Evolutionary conservation across 1,140 invertebrate genomes (phyloP).

Genomic region (Pantala flavescens): DNA sequence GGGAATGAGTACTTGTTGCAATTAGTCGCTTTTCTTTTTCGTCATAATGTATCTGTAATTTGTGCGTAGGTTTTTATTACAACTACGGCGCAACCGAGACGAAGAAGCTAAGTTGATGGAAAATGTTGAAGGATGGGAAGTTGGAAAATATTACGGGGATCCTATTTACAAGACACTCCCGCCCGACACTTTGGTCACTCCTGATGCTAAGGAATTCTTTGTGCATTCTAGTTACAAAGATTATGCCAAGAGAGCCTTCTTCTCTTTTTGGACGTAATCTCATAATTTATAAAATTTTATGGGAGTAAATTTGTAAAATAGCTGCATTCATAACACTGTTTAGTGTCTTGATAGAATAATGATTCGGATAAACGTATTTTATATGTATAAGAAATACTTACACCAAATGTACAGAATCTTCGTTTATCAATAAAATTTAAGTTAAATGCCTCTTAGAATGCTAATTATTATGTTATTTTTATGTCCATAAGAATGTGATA

Average conservation of each 20-base stretch:
- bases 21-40: constrained; percentile 7
- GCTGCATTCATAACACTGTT: too few relatives aligned
- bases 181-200: constrained; percentile 45
- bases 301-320: too few relatives aligned
- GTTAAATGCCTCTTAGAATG: too few relatives aligned
- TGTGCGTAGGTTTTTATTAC: constrained; percentile 53
- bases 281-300: neutral
- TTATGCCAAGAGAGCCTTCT: constrained; percentile 17
- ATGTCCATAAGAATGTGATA: too few relatives aligned
- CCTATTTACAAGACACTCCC: constrained; percentile 55
- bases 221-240: constrained; percentile 45
- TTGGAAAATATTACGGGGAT: constrained; percentile 76
- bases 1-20: constrained; percentile 13
- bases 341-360: too few relatives aligned
- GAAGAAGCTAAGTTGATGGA: constrained; percentile 78
- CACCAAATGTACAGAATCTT: too few relatives aligned
- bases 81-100: constrained; percentile 66
- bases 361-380: too few relatives aligned
- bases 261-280: neutral
- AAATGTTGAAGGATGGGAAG: constrained; percentile 77
- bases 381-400: too few relatives aligned
- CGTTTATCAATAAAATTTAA: too few relatives aligned
- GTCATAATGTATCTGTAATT: constrained; percentile 16
- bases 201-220: constrained; percentile 57
- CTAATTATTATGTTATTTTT: too few relatives aligned